These are phyloP conservation scores for Brachyopa scutellaris DNA, from an alignment of 2,888 invertebrate genomes.

Conservation along the genomic window DNA sequence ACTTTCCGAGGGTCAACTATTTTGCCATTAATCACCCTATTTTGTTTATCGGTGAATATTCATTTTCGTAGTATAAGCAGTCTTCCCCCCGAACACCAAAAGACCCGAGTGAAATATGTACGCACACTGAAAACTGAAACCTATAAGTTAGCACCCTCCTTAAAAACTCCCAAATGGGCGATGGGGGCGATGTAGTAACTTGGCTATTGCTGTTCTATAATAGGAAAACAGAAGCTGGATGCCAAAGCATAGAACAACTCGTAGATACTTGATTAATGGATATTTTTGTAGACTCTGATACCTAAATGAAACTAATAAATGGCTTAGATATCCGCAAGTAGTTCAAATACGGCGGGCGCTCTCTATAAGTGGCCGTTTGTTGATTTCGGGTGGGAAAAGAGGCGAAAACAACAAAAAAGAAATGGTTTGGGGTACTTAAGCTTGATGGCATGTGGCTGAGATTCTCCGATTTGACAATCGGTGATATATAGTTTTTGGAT, in stretches of 20 bases:
- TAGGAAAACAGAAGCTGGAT: background rate
- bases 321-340: slow-evolving; percentile 51
- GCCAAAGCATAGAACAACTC: slow-evolving; percentile 2
- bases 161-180: background rate
- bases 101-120: slow-evolving; percentile 4
- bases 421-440: background rate
- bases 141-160: slow-evolving; percentile 10
- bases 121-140: background rate
- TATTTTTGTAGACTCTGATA: slow-evolving; percentile 45
- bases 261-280: slow-evolving; percentile 60
- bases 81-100: background rate
- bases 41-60: slow-evolving; percentile 33
- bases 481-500: slow-evolving; percentile 37
- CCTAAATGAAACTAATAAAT: slow-evolving; percentile 57
- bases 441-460: slow-evolving; percentile 52
- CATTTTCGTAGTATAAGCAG: slow-evolving; percentile 45
- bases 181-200: background rate
- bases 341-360: slow-evolving; percentile 27
- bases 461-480: slow-evolving; percentile 40
- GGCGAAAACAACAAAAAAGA: background rate
- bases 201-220: background rate
- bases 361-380: slow-evolving; percentile 38
- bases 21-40: slow-evolving; percentile 36
- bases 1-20: slow-evolving; percentile 9
- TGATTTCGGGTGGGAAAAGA: background rate